These are phyloP conservation scores for Euura saliciscinereae DNA, from an alignment of 1,140 invertebrate genomes.

Conservation along the genomic window DNA sequence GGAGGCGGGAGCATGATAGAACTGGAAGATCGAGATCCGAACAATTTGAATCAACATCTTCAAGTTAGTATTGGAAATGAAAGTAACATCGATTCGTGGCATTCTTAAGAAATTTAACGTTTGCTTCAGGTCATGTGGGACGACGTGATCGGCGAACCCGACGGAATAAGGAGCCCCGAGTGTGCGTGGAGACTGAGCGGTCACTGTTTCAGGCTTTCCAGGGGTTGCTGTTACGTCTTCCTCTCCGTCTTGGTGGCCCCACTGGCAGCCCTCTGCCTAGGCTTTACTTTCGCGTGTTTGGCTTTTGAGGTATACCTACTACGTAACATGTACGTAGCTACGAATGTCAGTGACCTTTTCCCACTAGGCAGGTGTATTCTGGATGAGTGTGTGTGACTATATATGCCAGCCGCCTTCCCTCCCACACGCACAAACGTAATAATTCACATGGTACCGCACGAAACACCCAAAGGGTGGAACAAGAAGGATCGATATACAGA, in stretches of 20 bases:
- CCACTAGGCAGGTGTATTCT: background rate
- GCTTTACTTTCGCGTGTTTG: conserved; percentile 75
- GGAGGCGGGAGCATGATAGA: conserved; percentile 58
- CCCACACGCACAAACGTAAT: too few relatives aligned
- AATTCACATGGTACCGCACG: too few relatives aligned
- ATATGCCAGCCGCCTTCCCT: too few relatives aligned
- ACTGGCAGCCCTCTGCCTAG: conserved; percentile 70
- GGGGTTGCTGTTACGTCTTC: conserved; percentile 73
- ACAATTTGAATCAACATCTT: conserved; percentile 70
- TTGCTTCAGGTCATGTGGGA: conserved; percentile 72
- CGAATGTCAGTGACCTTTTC: conserved; percentile 7
- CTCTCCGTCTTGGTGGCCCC: conserved; percentile 72
- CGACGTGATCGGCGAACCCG: conserved; percentile 80
- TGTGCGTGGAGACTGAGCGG: conserved; percentile 77
- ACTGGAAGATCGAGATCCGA: conserved; percentile 73
- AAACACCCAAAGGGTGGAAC: too few relatives aligned
- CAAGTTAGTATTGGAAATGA: conserved; percentile 59
- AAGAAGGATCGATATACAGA: too few relatives aligned
- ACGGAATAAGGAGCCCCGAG: conserved; percentile 73
- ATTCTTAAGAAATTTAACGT: too few relatives aligned
- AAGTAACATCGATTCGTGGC: background rate
- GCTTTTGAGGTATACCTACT: conserved; percentile 68
- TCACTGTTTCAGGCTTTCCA: conserved; percentile 71
- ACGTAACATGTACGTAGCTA: background rate
- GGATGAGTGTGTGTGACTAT: too few relatives aligned